Evolutionary conservation across 2,888 invertebrate genomes (phyloP).

Genomic region (Volucella inanis): DNA sequence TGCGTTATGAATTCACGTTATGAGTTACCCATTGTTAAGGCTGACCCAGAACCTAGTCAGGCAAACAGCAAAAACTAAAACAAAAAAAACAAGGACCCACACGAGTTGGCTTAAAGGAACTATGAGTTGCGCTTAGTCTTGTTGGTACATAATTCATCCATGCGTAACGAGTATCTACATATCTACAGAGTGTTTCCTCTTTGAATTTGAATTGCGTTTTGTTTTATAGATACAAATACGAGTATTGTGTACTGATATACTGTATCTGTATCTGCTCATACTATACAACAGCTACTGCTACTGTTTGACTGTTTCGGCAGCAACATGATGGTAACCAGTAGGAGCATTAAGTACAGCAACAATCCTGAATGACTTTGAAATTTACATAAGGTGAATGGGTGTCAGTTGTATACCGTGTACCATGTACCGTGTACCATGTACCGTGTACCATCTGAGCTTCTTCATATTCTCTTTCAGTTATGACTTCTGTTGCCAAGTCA

Average conservation of each 20-base stretch:
- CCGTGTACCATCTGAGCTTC: neutral
- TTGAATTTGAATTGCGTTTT: conserved; percentile 17
- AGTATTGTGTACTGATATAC: conserved; percentile 1
- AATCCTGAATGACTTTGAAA: conserved; percentile 46
- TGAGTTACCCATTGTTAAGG: conserved; percentile 7
- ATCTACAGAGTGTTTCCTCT: conserved; percentile 3
- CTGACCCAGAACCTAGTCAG: conserved; percentile 19
- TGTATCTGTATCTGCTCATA: conserved; percentile 18
- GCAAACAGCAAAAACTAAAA: neutral
- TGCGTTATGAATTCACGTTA: neutral
- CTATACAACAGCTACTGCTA: conserved; percentile 11
- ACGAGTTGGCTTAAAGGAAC: conserved; percentile 20
- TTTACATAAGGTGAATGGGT: conserved; percentile 61
- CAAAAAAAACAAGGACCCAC: conserved; percentile 28
- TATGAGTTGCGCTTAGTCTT: neutral
- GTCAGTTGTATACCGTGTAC: conserved; percentile 18
- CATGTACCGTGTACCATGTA: neutral
- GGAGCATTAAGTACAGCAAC: neutral
- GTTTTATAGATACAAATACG: conserved; percentile 2
- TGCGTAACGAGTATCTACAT: conserved; percentile 17
- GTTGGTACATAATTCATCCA: conserved; percentile 31
- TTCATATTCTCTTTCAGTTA: conserved; percentile 3
- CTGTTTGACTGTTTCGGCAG: conserved; percentile 18
- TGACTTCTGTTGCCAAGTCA: conserved; percentile 49
- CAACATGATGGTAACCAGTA: conserved; percentile 11